Base-by-base conservation (phyloP, 2,113 vertebrate species). In the Xenus cinereus region DNA sequence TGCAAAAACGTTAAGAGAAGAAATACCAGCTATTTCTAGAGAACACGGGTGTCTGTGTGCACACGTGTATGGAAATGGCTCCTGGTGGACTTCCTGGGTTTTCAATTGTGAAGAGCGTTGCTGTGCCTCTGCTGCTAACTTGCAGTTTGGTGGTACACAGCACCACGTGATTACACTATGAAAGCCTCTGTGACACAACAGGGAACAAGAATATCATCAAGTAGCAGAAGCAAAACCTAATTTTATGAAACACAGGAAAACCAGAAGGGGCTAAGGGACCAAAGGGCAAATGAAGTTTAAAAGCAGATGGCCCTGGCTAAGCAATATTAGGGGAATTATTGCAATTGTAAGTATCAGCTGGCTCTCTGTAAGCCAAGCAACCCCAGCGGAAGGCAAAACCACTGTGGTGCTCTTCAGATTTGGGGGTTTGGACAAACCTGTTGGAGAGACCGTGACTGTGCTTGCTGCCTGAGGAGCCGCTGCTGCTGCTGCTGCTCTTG, bases 401-500 rank as follows among this genome's bases (percentile, higher is more conserved):
- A 12, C 35, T 4, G 32, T 9, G 23, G 4, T 8, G 60, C 51
- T n/a, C 56, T 18, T 46, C 59, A 14, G 9, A 14, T 15, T 9
- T 6, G 28, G 57, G 62, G 41, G n/a, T 53, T 60, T n/a, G 76
- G 56, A 97, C 97, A 67, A 84, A 98, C 98, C 97, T 98, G 97
- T 9, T 97, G 97, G 87, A 97, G 97, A 48, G 97, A 83, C 19
- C 95, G 97, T 33, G 97, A 17, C 95, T 98, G 98, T 26, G 93
- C 95, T 43, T 98, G 98, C 63, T 98, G 96, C 76, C 93, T 89
- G 50, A 98, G 96, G 67, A 98, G 85, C 50, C 95, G 96, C 45
- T 98, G 97, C 62, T 98, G 97, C 60, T 98, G 97, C 59, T 95
- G 97, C 87, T 98, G 97, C 71, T 98, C 98, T 43, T 98, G 98